A percentile compares a stretch with the other conserved stretches of the same genome.
These are phyloP conservation scores for Columba janthina DNA, from an alignment of 2,113 vertebrate genomes.

Conservation along the genomic window DNA sequence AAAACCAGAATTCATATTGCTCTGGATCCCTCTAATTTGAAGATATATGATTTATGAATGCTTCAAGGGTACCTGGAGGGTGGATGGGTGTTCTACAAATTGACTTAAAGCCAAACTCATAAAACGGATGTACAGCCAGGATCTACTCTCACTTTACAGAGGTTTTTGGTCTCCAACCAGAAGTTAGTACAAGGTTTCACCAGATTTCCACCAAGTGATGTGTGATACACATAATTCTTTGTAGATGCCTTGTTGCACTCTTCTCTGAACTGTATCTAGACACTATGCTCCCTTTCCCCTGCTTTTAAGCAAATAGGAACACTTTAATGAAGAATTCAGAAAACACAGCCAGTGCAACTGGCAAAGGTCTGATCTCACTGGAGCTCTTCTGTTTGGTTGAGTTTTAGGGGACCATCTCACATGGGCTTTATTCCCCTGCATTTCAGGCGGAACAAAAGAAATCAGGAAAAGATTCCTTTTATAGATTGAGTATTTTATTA, in stretches of 20 bases:
- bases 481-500: not conserved
- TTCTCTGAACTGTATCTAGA: not conserved
- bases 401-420: not conserved
- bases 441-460: not conserved
- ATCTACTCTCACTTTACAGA: not conserved
- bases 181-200: not conserved
- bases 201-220: not conserved
- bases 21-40: not conserved
- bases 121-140: not conserved
- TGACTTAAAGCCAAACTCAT: not conserved
- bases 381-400: not conserved
- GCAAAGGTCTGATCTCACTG: not conserved
- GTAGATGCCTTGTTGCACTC: not conserved
- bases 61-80: not conserved
- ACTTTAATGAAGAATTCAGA: not conserved
- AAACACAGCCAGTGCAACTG: not conserved
- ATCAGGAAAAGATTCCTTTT: not conserved
- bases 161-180: not conserved
- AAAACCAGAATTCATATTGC: not conserved
- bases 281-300: accelerated
- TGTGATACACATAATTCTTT: not conserved
- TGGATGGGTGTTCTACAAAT: not conserved
- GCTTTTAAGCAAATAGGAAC: not conserved
- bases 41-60: not conserved
- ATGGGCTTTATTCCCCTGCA: not conserved